These are phyloP conservation scores for Pseudorectes ferrugineus DNA, from an alignment of 2,113 vertebrate genomes.

Conservation along the genomic window DNA sequence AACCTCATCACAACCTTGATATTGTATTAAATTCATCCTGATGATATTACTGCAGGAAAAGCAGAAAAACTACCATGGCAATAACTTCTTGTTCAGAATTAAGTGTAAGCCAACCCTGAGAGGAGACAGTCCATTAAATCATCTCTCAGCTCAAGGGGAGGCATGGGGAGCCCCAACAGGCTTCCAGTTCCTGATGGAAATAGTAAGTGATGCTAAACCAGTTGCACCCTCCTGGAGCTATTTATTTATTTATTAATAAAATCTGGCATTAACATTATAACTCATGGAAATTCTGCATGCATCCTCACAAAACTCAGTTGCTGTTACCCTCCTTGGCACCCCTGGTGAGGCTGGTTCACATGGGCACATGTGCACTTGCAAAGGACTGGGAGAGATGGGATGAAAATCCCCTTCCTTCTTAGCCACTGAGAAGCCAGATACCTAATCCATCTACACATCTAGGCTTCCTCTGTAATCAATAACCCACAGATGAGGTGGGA, in stretches of 20 bases:
- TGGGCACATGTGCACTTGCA: accelerated
- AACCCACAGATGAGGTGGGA: not conserved
- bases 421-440: not conserved
- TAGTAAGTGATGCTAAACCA: not conserved
- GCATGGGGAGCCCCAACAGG: not conserved
- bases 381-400: not conserved
- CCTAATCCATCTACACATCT: not conserved
- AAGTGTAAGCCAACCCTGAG: not conserved
- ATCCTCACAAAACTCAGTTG: not conserved
- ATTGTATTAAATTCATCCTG: not conserved
- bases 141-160: not conserved
- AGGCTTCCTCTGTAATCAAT: not conserved
- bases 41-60: not conserved
- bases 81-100: not conserved
- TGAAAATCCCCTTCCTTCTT: not conserved
- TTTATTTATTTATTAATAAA: not conserved
- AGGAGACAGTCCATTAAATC: not conserved
- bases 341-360: accelerated
- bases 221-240: not conserved
- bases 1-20: not conserved
- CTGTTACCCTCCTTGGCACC: not conserved
- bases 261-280: not conserved
- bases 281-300: not conserved
- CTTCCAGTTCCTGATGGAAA: not conserved
- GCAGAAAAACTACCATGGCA: not conserved